Conservation (phyloP, 2,888 invertebrate genomes). For the Mystacides longicornis region DNA sequence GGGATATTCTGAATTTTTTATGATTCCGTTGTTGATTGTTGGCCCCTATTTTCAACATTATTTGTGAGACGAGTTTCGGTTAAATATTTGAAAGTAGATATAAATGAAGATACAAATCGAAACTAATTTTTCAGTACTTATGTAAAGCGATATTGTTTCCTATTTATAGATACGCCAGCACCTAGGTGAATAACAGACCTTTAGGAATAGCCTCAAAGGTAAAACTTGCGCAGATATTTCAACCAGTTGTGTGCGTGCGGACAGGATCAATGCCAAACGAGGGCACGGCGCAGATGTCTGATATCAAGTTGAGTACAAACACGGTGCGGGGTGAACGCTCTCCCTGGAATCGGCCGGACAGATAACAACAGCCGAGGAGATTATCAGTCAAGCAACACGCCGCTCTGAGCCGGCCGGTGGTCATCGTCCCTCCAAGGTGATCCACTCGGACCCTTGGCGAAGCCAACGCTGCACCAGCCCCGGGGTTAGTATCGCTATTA, state of each 20-base stretch:
- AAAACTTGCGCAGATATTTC: not conserved
- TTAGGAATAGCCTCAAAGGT: not conserved
- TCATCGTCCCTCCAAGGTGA: slow-evolving; percentile 20
- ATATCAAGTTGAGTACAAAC: not conserved
- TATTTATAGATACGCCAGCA: no score
- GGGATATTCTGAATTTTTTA: no score
- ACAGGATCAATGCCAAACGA: slow-evolving; percentile 1
- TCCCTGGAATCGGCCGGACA: not conserved
- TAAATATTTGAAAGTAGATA: no score
- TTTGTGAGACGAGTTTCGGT: no score
- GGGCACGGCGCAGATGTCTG: not conserved
- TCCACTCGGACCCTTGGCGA: slow-evolving; percentile 9
- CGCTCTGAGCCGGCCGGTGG: slow-evolving; percentile 2
- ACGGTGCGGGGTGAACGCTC: not conserved
- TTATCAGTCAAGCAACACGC: not conserved
- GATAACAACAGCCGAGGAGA: not conserved
- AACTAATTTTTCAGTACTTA: no score
- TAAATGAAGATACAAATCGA: no score
- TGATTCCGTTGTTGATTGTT: no score
- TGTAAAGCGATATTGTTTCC: no score
- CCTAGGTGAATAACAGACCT: not conserved
- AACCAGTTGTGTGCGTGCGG: not conserved
- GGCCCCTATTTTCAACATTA: no score
- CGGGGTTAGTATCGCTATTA: not conserved
- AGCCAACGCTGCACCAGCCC: not conserved